Evolutionary conservation across 2,797 vertebrate genomes (phyloP).

Genomic region (Mus spretus): DNA sequence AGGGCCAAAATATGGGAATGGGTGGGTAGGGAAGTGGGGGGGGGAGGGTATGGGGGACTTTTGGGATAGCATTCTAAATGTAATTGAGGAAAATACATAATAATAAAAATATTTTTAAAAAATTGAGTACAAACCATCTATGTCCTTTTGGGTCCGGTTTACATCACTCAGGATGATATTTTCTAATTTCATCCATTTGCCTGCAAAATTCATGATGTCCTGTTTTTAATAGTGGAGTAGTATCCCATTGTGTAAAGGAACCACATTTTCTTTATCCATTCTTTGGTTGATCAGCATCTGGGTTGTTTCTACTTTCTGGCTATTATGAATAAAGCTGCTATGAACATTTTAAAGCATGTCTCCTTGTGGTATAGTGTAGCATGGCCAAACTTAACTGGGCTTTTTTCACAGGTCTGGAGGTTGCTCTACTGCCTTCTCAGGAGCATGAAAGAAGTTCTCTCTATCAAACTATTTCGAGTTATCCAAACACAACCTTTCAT

Average conservation of each 20-base stretch:
- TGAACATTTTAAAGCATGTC: neutral
- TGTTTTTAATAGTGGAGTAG: neutral
- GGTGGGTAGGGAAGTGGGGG: no score
- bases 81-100: no score
- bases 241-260: neutral
- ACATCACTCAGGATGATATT: neutral
- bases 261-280: neutral
- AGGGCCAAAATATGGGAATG: no score
- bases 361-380: neutral
- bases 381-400: neutral
- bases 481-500: neutral
- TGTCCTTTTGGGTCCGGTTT: neutral
- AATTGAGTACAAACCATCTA: neutral
- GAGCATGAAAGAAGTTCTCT: neutral
- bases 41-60: no score
- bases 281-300: neutral
- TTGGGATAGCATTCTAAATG: no score
- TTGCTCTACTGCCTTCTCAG: neutral
- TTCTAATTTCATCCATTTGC: neutral
- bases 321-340: neutral
- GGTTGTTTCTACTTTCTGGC: neutral
- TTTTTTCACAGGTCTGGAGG: neutral
- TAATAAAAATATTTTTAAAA: no score
- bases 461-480: neutral
- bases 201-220: neutral